Percentiles rank a stretch among this genome's conserved stretches.
Conservation (phyloP, 2,888 invertebrate species). For the Scelioninae gen. 1 region DNA sequence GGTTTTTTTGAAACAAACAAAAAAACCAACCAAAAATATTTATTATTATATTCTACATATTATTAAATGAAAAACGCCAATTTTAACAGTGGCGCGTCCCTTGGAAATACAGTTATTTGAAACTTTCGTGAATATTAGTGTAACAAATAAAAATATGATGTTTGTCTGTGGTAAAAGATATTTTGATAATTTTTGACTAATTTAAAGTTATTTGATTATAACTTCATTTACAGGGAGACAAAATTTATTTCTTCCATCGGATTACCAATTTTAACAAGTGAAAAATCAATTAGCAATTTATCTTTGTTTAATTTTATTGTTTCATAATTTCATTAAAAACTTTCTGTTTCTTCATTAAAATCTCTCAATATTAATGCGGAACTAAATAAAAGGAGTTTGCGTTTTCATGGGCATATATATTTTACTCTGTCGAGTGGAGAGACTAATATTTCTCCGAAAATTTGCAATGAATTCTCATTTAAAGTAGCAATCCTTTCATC, state of each 20-base stretch:
- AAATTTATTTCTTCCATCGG: too few species aligned
- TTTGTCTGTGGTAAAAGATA: too few species aligned
- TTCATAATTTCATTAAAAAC: constrained; percentile 41
- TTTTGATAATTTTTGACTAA: too few species aligned
- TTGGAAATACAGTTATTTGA: too few species aligned
- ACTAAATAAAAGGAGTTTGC: constrained; percentile 58
- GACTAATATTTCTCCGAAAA: constrained; percentile 67
- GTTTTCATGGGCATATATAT: constrained; percentile 56
- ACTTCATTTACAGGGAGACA: not conserved
- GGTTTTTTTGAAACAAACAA: too few species aligned
- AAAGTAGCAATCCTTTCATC: constrained; percentile 72
- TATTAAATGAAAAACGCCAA: too few species aligned
- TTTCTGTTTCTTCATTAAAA: constrained; percentile 21
- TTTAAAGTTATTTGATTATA: not conserved
- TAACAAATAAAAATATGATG: too few species aligned
- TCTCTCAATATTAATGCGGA: constrained; percentile 46
- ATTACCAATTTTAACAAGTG: not conserved
- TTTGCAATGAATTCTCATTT: constrained; percentile 70
- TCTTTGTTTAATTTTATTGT: constrained; percentile 31
- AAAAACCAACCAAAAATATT: too few species aligned
- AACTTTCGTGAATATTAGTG: too few species aligned
- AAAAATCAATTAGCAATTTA: constrained; percentile 6
- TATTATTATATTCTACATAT: too few species aligned
- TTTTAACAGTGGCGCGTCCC: too few species aligned
- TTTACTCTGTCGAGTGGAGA: constrained; percentile 51